phyloP scores from a whole-genome alignment of 2,113 vertebrate genomes.

The Balaenoptera acutorostrata region DNA sequence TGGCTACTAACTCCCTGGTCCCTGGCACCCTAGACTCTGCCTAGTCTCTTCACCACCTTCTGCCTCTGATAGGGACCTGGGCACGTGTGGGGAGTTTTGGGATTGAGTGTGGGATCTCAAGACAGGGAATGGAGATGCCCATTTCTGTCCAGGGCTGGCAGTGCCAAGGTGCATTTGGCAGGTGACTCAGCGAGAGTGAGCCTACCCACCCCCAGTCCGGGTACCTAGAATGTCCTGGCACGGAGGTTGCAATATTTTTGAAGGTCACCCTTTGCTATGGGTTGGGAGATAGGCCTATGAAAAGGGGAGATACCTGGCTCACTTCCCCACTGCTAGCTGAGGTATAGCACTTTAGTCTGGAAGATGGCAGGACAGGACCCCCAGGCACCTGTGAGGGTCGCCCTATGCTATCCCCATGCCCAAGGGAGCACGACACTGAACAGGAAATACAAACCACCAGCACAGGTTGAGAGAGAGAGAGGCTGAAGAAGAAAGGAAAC shows the following conservation, averaged over 20 bases:
- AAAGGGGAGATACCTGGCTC: background rate
- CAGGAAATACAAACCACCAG: background rate
- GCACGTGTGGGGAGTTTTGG: background rate
- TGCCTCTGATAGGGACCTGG: background rate
- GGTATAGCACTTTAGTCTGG: background rate
- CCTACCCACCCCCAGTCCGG: background rate
- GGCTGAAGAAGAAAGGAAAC: background rate
- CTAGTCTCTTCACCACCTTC: background rate
- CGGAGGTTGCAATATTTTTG: background rate
- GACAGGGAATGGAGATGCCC: background rate
- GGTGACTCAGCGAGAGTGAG: background rate
- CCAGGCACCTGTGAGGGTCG: background rate
- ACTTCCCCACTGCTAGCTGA: background rate
- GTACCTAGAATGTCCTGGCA: background rate
- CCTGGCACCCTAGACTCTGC: background rate
- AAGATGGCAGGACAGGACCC: background rate
- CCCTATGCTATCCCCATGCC: background rate
- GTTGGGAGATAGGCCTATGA: background rate
- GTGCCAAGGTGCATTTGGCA: background rate
- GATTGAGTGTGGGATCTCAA: background rate
- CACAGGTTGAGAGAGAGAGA: background rate
- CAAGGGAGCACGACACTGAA: background rate
- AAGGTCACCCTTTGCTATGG: background rate
- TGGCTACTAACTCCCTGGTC: background rate
- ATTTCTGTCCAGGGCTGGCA: background rate